These are phyloP conservation scores for Diplogasteroides magnus DNA, from an alignment of 1,140 invertebrate species.

Conservation along the genomic window DNA sequence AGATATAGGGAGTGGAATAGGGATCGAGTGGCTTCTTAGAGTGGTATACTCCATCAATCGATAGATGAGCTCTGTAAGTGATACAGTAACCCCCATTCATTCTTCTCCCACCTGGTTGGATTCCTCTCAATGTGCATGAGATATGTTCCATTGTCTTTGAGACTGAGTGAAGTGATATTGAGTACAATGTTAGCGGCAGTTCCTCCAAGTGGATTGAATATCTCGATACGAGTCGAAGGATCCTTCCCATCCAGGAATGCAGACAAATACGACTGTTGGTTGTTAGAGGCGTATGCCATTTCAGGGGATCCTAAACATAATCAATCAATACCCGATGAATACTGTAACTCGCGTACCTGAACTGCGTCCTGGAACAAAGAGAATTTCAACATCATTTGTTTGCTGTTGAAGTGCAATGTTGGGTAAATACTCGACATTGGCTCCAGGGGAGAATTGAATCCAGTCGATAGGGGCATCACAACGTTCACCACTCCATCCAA, in stretches of 20 bases:
- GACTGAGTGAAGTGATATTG: constrained; percentile 27
- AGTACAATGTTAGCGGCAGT: constrained; percentile 19
- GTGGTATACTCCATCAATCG: constrained; percentile 34
- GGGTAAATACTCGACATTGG: constrained; percentile 34
- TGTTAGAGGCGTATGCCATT: neutral
- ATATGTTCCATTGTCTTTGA: constrained; percentile 43
- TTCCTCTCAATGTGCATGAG: constrained; percentile 39
- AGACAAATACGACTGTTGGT: too few relatives aligned
- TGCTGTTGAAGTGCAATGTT: constrained; percentile 12
- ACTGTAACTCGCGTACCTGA: constrained; percentile 24
- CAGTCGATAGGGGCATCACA: constrained; percentile 43
- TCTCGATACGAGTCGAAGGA: constrained; percentile 16
- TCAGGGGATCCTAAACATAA: too few relatives aligned
- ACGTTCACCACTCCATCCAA: constrained; percentile 43
- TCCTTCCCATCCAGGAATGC: too few relatives aligned
- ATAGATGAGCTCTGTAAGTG: constrained; percentile 13
- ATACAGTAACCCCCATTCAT: neutral
- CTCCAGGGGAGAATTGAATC: constrained; percentile 44
- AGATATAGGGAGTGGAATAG: constrained; percentile 4
- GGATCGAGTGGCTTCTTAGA: constrained; percentile 24
- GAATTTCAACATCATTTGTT: constrained; percentile 22
- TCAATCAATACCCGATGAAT: too few relatives aligned
- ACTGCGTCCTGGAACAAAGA: constrained; percentile 32
- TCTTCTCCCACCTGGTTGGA: constrained; percentile 29
- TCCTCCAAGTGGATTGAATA: constrained; percentile 8